Evolutionary conservation across 2,888 invertebrate genomes (phyloP).

Genomic region (Abrostola triplasia): DNA sequence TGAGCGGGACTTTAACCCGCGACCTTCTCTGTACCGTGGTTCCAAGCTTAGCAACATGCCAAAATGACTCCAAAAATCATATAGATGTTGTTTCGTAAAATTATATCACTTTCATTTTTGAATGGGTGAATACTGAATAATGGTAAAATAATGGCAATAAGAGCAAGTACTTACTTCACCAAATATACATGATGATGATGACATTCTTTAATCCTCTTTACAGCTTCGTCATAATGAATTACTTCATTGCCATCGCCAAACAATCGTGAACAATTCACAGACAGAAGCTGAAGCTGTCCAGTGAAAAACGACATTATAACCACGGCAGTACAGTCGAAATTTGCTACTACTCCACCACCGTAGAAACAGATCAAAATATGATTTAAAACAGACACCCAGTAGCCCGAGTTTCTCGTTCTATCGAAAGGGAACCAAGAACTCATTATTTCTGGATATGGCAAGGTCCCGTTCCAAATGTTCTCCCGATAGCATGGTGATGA

Average conservation of each 20-base stretch:
- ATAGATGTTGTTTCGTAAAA: no score
- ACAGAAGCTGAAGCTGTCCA: slow-evolving; percentile 77
- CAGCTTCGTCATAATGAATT: slow-evolving; percentile 57
- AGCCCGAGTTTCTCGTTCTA: slow-evolving; percentile 70
- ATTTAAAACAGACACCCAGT: slow-evolving; percentile 65
- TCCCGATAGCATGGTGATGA: slow-evolving; percentile 60
- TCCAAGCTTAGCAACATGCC: no score
- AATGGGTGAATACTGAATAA: neutral
- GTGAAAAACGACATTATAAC: slow-evolving; percentile 79
- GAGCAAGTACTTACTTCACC: slow-evolving; percentile 67
- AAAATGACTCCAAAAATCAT: no score
- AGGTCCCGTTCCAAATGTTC: slow-evolving; percentile 63
- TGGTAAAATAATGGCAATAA: slow-evolving; percentile 1
- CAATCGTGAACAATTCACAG: slow-evolving; percentile 68
- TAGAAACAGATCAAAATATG: slow-evolving; percentile 74
- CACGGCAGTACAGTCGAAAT: slow-evolving; percentile 78
- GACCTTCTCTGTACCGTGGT: no score
- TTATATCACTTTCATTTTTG: no score
- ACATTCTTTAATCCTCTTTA: slow-evolving; percentile 68
- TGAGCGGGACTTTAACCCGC: no score
- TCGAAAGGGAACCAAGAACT: slow-evolving; percentile 81
- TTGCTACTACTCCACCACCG: slow-evolving; percentile 79
- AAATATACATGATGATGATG: slow-evolving; percentile 72
- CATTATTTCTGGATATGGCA: slow-evolving; percentile 77
- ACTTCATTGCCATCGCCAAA: slow-evolving; percentile 62